Base-by-base conservation (phyloP, 2,797 vertebrate species). In the Malurus leucopterus region DNA sequence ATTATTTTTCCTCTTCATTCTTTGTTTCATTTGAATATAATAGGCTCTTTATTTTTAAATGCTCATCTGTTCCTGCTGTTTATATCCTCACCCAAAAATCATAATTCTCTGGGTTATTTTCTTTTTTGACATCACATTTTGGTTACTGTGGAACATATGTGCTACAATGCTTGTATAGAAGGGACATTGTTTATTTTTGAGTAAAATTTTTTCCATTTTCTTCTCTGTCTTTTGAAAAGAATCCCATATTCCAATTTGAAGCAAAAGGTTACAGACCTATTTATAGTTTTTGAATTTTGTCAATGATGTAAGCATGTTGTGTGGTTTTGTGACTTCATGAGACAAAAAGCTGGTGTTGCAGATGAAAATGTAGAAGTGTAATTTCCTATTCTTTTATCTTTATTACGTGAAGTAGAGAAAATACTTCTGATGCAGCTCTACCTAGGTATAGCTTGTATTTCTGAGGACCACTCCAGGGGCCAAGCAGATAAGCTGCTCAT, bases 11-110 rank as follows among this genome's bases (percentile, higher is more conserved):
- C 57, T 84, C 44, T 29, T 87, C n/a, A 29, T 87, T 91, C 81
- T 87, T 89, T 63, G 36, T 91, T 93, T 91, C 64, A 95, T 95
- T 92, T 94, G 87, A 93, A 88, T 94, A 90, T 85, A 89, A 93
- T 84, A 83, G 68, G 63, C 32, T 84, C 24, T 94, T 95, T 93
- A 91, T 96, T 95, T 93, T 94, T 90, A 94, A 95, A 81, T 68
- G 44, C 50, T 96, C 64, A 22, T 95, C 73, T 79, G 59, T 93
- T 95, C 77, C 77, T 93, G 77, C 77, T 94, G 70, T 84, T 94
- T 67, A 59, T 59, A 90, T 91, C 57, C 58, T 94, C 68, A 82
- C 61, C 40, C 67, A 7, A 91, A 94, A 92, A 58, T 79, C 64
- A 55, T 73, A 84, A 88, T 91, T 90, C 38, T 91, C 34, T 43